Evolutionary conservation across 2,797 vertebrate species (phyloP), one percentile per base, ranked within the genome.

Genomic region (Phrynocephalus guinanensis): DNA sequence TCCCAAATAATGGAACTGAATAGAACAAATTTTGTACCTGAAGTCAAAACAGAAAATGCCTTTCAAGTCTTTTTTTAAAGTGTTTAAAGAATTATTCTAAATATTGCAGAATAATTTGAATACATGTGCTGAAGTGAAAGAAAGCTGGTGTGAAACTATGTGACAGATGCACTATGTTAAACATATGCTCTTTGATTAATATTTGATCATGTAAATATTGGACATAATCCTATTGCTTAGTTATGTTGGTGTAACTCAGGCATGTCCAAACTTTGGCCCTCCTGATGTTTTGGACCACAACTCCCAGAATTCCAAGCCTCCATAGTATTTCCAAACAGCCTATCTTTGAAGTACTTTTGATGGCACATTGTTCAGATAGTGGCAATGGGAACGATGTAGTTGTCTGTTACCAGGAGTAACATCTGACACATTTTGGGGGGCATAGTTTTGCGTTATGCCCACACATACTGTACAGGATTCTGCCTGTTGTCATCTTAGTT

Each of bases 171-270:
- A 11, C 16, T 68, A 70, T 56, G 6, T 11, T 44, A 75, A 10
- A 5, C 26, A 52, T 48, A 75, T 50, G 1, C 5, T 10, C 30
- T 86, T 83, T 67, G 7, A 79, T 84, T 86, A 85, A 48, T 91
- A 50, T 38, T 76, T 44, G 8, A 20, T 90, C 7, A 83, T 87
- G 82, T 92, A 60, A 2, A 11, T 91, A 90, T 52, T 89, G 78
- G 66, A 77, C 50, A 63, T 18, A 63, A 63, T 63, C 60, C 60
- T 63, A 9, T 60, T 60, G 56, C 56, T 60, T 60, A 60, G 56
- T 16, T 60, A 60, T 60, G 56, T 16, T 60, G 56, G 56, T 16
- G 15, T 60, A 60, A 60, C 15, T 6, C 15, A 10, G 56, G 13
- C 13, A 15, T 56, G 33, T 33, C 33, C 33, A 33, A 33, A 33